Conservation (phyloP, 2,113 vertebrate species). For the Aptenodytes forsteri region DNA sequence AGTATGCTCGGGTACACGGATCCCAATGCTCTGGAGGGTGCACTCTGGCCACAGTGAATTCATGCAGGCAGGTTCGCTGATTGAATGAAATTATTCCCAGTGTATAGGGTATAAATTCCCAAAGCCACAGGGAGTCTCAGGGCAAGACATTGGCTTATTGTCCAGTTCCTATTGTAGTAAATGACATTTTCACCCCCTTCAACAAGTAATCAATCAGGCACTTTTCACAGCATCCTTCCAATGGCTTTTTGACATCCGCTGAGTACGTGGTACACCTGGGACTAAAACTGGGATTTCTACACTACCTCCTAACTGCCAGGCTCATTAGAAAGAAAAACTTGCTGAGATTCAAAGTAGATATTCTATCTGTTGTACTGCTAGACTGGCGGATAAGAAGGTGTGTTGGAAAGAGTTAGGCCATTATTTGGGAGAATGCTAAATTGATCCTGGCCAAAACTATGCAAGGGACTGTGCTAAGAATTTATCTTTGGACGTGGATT, state of each 20-base stretch:
- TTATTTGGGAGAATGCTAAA: background rate
- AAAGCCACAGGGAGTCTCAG: background rate
- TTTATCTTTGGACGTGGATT: background rate
- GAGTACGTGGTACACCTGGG: background rate
- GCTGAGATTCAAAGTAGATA: background rate
- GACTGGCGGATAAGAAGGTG: background rate
- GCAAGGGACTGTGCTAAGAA: background rate
- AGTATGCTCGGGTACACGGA: fast-evolving
- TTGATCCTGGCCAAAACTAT: background rate
- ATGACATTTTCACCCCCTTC: background rate
- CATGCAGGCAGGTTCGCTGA: background rate
- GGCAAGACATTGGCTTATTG: background rate
- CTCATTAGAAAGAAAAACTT: background rate
- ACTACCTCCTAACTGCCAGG: background rate
- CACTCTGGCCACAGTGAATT: background rate
- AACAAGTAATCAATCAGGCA: background rate
- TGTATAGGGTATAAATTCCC: background rate
- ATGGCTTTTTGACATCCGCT: background rate
- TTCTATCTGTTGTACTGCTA: background rate
- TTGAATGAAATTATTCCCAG: background rate
- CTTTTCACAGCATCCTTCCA: background rate
- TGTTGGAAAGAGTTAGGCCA: background rate
- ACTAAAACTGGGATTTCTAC: background rate
- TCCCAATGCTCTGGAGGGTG: background rate
- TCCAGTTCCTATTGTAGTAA: background rate